Conservation (phyloP, 23 tunicate genomes). For the Trididemnum clinides region DNA sequence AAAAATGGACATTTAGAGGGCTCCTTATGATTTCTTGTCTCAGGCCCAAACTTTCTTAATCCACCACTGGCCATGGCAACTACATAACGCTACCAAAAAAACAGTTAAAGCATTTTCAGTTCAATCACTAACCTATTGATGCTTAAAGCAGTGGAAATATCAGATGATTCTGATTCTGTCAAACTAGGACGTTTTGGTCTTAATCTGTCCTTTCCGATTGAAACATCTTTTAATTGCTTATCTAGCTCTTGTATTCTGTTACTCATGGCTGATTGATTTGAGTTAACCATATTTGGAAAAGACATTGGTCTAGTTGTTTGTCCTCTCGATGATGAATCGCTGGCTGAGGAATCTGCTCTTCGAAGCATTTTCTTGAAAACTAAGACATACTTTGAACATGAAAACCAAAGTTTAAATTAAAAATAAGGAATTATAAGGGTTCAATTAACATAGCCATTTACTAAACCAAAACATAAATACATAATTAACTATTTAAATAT, state of each 20-base stretch:
- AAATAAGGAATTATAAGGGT: too few relatives aligned
- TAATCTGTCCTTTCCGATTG: conserved; percentile 33
- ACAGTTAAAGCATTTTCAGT: too few relatives aligned
- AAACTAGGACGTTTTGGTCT: conserved; percentile 60
- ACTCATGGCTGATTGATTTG: background rate
- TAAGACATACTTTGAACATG: too few relatives aligned
- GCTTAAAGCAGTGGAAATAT: conserved; percentile 31
- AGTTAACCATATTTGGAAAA: conserved; percentile 15
- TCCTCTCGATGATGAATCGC: conserved; percentile 59
- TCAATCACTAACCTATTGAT: background rate
- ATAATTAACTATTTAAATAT: too few relatives aligned
- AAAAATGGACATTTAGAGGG: too few relatives aligned
- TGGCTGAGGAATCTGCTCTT: conserved; percentile 53
- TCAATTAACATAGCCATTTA: too few relatives aligned
- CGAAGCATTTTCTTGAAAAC: conserved; percentile 32
- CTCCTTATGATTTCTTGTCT: background rate
- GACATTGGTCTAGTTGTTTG: conserved; percentile 40
- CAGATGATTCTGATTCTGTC: conserved; percentile 75
- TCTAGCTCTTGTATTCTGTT: conserved; percentile 43
- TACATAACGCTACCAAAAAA: too few relatives aligned
- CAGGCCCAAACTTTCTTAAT: background rate
- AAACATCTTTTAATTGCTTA: conserved; percentile 19
- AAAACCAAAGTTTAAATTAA: too few relatives aligned
- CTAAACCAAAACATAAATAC: too few relatives aligned
- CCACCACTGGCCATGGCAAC: background rate